Evolutionary conservation across 1,140 invertebrate species (phyloP), one percentile per base, ranked within the genome.

Genomic region (Ditylenchus dipsaci): DNA sequence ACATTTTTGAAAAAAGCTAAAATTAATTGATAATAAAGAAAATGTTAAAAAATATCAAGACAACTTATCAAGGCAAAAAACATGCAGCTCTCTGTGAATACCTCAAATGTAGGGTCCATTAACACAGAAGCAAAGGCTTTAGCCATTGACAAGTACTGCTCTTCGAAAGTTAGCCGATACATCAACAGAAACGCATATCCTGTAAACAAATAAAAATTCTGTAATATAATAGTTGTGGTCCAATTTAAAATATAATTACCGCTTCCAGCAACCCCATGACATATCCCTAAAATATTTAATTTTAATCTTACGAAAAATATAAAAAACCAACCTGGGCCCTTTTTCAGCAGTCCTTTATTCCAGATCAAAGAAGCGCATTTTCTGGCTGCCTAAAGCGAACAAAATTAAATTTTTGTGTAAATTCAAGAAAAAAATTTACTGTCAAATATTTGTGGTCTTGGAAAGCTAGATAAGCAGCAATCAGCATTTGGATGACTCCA

Each of bases 241-340:
- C n/a, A n/a, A n/a, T n/a, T n/a, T n/a, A n/a, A n/a, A n/a, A n/a
- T n/a, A n/a, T n/a, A n/a, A 38, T 38, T 38, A 38, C 88, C 92
- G 85, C 95, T 96, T 71, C 93, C 93, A 79, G 91, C 86, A 19
- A 91, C 88, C 1, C 93, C 93, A 83, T 97, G 93, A 83, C 93
- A 95, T 5, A 96, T 69, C 23, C 68, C 59, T 53, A 53, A 17
- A 53, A 38, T n/a, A n/a, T n/a, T n/a, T n/a, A n/a, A n/a, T n/a
- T n/a, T n/a, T n/a, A n/a, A 53, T 53, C 15, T 53, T 53, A 53
- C 1, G 23, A 53, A 53, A 53, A 21, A 53, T 53, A 53, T 53
- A 21, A 53, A 17, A 21, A 17, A 5, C 49, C 3, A 7, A 53
- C 49, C 68, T 43, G 68, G 68, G 9, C 68, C 68, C 19, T 69